Conservation (phyloP, 2,888 invertebrate species). For the Oxycera nigricornis region DNA sequence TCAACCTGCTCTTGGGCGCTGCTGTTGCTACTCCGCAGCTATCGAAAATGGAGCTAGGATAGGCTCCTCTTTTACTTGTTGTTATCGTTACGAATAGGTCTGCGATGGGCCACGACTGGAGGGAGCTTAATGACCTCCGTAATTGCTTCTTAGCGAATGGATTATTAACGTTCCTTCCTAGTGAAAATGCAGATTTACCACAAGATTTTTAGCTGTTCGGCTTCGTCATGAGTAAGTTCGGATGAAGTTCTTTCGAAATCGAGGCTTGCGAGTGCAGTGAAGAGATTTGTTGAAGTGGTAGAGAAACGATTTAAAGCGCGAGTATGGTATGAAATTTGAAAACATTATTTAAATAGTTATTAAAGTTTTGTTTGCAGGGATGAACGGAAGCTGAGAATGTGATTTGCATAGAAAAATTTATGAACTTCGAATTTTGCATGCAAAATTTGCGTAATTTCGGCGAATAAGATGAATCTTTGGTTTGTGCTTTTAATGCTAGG, state of each 20-base stretch:
- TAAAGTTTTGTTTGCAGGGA: background rate
- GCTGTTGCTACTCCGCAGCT: background rate
- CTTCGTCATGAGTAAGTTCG: background rate
- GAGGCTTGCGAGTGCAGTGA: background rate
- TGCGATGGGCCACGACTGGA: background rate
- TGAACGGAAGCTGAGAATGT: too few relatives aligned
- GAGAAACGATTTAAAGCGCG: background rate
- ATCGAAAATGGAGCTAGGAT: too few relatives aligned
- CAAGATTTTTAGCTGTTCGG: constrained; percentile 8
- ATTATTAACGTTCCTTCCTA: constrained; percentile 30
- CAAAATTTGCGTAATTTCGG: too few relatives aligned
- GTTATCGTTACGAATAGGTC: background rate
- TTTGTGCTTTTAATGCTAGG: too few relatives aligned
- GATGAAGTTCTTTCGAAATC: background rate
- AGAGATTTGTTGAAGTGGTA: background rate
- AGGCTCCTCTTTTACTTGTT: too few relatives aligned
- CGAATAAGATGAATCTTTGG: too few relatives aligned
- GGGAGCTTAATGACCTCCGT: constrained; percentile 39
- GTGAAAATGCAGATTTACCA: constrained; percentile 30
- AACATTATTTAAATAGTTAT: background rate
- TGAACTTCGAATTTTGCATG: too few relatives aligned
- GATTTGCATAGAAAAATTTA: too few relatives aligned
- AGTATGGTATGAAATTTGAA: background rate
- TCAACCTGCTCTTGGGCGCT: too few relatives aligned
- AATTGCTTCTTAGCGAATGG: constrained; percentile 34